phyloP scores from a whole-genome alignment of 1,140 invertebrate species.

The Scylla paramamosain region DNA sequence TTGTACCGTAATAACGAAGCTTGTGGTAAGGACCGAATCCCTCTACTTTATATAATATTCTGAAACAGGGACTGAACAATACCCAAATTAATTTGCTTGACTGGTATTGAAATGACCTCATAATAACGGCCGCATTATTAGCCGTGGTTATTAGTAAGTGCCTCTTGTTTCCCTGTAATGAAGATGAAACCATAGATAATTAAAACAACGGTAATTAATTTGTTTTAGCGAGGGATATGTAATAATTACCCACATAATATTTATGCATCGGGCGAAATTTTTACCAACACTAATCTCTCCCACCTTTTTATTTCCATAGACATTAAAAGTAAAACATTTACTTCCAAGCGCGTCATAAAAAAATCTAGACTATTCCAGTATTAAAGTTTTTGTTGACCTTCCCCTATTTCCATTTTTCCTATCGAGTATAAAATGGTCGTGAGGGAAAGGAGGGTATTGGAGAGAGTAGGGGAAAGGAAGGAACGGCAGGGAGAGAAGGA shows the following conservation, averaged over 20 bases:
- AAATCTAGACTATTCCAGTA: background rate
- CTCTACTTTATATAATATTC: too few relatives aligned
- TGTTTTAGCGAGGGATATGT: background rate
- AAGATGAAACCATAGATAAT: background rate
- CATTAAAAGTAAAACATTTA: background rate
- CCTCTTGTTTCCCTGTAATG: background rate
- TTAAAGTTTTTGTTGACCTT: background rate
- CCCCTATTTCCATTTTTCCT: constrained; percentile 2
- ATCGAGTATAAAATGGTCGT: background rate
- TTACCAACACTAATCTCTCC: too few relatives aligned
- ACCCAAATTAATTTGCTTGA: background rate
- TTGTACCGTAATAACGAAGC: too few relatives aligned
- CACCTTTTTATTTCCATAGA: too few relatives aligned
- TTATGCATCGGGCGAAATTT: too few relatives aligned
- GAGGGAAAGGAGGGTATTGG: background rate
- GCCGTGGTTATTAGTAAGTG: background rate
- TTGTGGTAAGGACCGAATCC: too few relatives aligned
- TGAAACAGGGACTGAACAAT: too few relatives aligned
- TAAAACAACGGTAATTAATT: background rate
- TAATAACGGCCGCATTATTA: background rate
- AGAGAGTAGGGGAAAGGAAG: background rate
- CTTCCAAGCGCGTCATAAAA: background rate
- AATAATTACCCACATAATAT: background rate
- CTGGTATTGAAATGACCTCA: background rate
- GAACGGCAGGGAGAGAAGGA: background rate